Base-by-base conservation (phyloP, 30 jellyfish, hydroid and myxozoan genomes). In the Pelagia noctiluca region DNA sequence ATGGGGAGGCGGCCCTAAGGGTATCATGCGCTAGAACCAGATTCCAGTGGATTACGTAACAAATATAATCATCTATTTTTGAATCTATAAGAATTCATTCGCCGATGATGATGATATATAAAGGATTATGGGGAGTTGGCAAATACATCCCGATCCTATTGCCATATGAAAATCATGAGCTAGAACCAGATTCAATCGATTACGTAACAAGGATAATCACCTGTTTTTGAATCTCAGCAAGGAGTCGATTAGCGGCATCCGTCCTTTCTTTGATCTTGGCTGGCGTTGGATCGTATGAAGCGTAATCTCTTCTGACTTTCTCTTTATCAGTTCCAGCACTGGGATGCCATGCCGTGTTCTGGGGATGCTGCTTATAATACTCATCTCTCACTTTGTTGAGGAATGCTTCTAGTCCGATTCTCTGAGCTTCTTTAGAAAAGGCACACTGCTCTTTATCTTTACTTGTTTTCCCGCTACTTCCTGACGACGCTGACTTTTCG, bases 281-380 rank as follows among this genome's bases (percentile, higher is more conserved):
- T 16, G 98, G 98, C 21, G 86, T 76, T 32, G 96, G 98, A 30
- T 92, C 95, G 70, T 85, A 87, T 25, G 89, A 95, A 26, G 77
- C 78, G 53, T 86, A 92, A 8, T 87, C 83, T 33, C 88, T 49
- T 37, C 87, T 66, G 19, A 91, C 57, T 32, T 69, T 50, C 21
- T 49, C 81, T 19, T 62, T 89, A 69, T 60, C 95, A 0, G 78
- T 18, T 0, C 73, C 37, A 22, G 92, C 76, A 11, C 50, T 76
- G 5, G 98, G 98, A 57, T 86, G 88, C 96, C 97, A 92, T 22
- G 96, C 98, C 2, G 82, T 87, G 36, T 92, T 93, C 50, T 92
- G 96, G 0, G 96, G 98, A 46, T 76, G 91, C 22, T 61, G 76
- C 49, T 50, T 69, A 50, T 79, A 85, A 57, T 70, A 92, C 22